Percentiles rank a stretch among this genome's conserved stretches.
These are phyloP conservation scores for Cochlearius cochlearius DNA, from an alignment of 2,113 vertebrate genomes.

Conservation along the genomic window DNA sequence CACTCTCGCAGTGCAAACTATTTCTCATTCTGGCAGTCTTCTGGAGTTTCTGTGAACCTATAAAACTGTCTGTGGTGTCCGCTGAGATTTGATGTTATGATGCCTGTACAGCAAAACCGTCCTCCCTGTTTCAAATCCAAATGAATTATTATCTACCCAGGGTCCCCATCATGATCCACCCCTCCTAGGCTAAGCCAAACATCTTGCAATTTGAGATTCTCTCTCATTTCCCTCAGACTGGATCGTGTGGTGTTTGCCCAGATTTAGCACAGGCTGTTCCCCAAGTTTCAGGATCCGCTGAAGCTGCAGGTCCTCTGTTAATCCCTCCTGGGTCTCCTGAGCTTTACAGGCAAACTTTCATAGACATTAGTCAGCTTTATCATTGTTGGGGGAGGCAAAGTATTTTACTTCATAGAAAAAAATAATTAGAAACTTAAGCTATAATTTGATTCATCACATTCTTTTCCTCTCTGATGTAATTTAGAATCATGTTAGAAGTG, in stretches of 20 bases:
- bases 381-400: neutral
- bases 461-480: neutral
- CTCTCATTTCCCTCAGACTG: neutral
- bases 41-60: neutral
- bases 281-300: rapidly evolving
- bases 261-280: neutral
- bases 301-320: neutral
- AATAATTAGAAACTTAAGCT: neutral
- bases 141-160: neutral
- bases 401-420: neutral
- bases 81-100: neutral
- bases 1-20: neutral
- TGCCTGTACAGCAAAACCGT: neutral
- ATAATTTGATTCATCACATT: neutral
- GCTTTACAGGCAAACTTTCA: neutral
- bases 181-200: neutral
- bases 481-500: neutral
- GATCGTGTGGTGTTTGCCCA: neutral
- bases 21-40: neutral
- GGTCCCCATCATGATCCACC: neutral
- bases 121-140: neutral
- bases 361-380: neutral
- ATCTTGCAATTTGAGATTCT: neutral
- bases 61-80: neutral
- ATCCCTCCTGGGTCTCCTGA: neutral